These are phyloP conservation scores for Coremacera marginata DNA, from an alignment of 2,888 invertebrate genomes.

Conservation along the genomic window DNA sequence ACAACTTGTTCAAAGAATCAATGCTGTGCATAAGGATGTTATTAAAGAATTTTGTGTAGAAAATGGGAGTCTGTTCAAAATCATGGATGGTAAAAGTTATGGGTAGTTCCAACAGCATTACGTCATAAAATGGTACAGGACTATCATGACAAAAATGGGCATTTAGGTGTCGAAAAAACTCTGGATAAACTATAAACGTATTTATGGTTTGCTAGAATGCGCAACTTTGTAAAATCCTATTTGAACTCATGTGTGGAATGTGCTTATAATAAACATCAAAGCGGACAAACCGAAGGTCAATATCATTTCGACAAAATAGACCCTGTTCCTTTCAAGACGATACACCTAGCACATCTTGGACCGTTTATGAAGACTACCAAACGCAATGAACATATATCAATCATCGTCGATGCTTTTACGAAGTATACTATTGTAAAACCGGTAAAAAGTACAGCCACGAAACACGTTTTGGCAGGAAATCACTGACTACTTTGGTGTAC, in stretches of 20 bases:
- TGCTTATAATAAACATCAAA: conserved; percentile 50
- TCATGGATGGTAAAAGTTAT: no score
- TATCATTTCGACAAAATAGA: conserved; percentile 22
- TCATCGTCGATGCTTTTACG: no score
- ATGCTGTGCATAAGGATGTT: no score
- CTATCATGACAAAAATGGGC: no score
- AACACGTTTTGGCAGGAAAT: conserved; percentile 44
- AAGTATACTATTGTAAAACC: no score
- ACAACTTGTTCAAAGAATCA: no score
- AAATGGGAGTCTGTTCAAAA: no score
- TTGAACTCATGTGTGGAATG: conserved; percentile 23
- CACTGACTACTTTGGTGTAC: conserved; percentile 50
- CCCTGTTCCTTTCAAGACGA: background rate
- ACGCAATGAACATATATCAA: conserved; percentile 23
- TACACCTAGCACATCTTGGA: conserved; percentile 16
- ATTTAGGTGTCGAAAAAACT: background rate
- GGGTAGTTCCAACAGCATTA: no score
- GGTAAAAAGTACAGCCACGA: conserved; percentile 42
- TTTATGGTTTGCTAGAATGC: conserved; percentile 32
- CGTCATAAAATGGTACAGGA: no score
- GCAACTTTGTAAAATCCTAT: conserved; percentile 25
- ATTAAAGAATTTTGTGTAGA: no score
- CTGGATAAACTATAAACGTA: background rate
- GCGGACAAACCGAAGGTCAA: conserved; percentile 24
- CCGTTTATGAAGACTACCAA: background rate